These are phyloP conservation scores for Episyrphus balteatus DNA, from an alignment of 1,140 invertebrate genomes.

Conservation along the genomic window DNA sequence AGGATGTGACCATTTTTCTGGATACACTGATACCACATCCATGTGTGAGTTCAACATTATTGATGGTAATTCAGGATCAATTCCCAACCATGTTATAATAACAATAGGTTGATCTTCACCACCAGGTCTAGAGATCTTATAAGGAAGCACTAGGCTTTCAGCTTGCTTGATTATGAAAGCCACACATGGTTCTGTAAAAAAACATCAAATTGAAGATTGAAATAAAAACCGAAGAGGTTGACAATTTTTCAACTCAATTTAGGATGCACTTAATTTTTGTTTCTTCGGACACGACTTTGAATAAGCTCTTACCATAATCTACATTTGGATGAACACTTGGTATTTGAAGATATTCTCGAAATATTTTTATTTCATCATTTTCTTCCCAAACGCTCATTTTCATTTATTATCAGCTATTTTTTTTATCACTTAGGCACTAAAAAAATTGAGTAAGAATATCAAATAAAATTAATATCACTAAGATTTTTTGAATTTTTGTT, in stretches of 20 bases:
- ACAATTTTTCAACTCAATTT: too few relatives aligned
- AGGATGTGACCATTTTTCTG: slow-evolving; percentile 46
- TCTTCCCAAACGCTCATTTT: neutral
- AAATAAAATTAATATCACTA: too few relatives aligned
- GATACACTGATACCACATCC: slow-evolving; percentile 76
- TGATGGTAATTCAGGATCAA: slow-evolving; percentile 49
- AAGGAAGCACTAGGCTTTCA: slow-evolving; percentile 45
- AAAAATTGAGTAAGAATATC: too few relatives aligned
- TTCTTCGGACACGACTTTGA: too few relatives aligned
- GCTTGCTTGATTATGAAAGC: slow-evolving; percentile 56
- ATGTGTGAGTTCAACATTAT: slow-evolving; percentile 76
- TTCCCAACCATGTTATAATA: slow-evolving; percentile 63
- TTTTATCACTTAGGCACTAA: too few relatives aligned
- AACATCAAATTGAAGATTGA: slow-evolving; percentile 52
- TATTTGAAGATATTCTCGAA: too few relatives aligned
- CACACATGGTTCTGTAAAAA: slow-evolving; percentile 44
- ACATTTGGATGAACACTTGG: too few relatives aligned
- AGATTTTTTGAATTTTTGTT: too few relatives aligned
- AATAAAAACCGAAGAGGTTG: too few relatives aligned
- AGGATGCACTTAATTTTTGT: too few relatives aligned
- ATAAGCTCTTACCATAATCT: too few relatives aligned
- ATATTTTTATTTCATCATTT: too few relatives aligned
- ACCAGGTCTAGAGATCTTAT: slow-evolving; percentile 37
- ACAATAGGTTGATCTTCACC: slow-evolving; percentile 52
- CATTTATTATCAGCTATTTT: slow-evolving; percentile 7